A percentile compares a stretch with the other conserved stretches of the same genome.
Evolutionary conservation across 2,888 invertebrate genomes (phyloP).

Genomic region (Acrobeloides nanus): DNA sequence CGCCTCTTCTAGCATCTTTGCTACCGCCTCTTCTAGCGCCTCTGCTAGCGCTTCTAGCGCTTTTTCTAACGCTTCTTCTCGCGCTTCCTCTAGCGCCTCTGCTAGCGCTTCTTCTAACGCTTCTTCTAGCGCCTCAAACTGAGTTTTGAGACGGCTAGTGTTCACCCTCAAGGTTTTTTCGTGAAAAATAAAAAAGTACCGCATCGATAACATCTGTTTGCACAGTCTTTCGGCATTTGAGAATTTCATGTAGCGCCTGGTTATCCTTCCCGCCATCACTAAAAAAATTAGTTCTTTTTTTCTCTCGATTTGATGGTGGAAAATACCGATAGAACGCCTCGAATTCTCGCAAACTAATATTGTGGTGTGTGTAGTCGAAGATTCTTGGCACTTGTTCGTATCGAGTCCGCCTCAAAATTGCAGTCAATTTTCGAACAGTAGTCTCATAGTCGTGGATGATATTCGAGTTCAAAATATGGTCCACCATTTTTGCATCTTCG

Average conservation of each 20-base stretch:
- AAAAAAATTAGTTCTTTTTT: not conserved
- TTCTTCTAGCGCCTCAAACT: no score
- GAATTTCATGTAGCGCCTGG: constrained; percentile 33
- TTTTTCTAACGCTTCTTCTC: constrained; percentile 12
- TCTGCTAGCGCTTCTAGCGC: constrained; percentile 15
- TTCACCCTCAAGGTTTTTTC: no score
- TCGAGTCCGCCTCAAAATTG: constrained; percentile 8
- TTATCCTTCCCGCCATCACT: constrained; percentile 36
- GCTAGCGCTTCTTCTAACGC: no score
- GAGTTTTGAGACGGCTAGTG: no score
- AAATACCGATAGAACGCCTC: no score
- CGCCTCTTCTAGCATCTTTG: no score
- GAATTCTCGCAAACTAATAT: constrained; percentile 34
- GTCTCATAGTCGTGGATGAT: constrained; percentile 17
- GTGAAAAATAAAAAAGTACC: no score
- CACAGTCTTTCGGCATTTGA: constrained; percentile 37
- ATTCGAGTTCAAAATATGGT: constrained; percentile 7
- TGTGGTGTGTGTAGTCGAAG: constrained; percentile 30
- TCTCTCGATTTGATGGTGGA: no score
- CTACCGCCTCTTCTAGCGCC: no score
- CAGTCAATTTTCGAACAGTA: constrained; percentile 8
- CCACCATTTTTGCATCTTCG: constrained; percentile 24
- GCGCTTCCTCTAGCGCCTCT: no score
- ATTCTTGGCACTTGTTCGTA: constrained; percentile 24
- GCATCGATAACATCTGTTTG: constrained; percentile 23